A percentile compares a stretch with the other conserved stretches of the same genome.
These are phyloP conservation scores for Nesospiza acunhae DNA, from an alignment of 2,113 vertebrate species.

Conservation along the genomic window DNA sequence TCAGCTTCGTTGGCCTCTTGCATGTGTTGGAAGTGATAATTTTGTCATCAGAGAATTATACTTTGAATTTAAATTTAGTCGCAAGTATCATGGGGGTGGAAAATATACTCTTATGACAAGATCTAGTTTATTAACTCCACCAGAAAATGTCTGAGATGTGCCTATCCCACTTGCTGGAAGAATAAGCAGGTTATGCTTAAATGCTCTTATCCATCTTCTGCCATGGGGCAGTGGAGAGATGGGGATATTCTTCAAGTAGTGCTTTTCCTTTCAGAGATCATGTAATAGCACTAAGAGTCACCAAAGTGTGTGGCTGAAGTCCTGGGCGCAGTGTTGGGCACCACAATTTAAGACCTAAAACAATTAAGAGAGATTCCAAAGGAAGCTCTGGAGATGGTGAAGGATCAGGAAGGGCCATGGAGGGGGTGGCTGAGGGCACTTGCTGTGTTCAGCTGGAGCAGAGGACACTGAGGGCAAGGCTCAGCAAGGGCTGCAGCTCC, in stretches of 20 bases:
- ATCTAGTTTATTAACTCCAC: background rate
- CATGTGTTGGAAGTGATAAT: background rate
- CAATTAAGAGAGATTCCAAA: background rate
- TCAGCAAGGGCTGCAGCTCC: background rate
- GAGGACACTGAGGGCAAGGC: background rate
- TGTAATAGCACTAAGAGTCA: background rate
- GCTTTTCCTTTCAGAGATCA: background rate
- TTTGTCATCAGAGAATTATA: slow-evolving; percentile 2
- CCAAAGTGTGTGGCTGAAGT: background rate
- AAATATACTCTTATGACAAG: background rate
- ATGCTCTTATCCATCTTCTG: background rate
- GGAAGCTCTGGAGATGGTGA: background rate
- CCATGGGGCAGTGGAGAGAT: background rate
- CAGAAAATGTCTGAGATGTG: background rate
- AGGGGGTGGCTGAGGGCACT: background rate
- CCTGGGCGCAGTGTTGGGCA: background rate
- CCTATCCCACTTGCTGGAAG: background rate
- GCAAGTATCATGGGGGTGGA: background rate
- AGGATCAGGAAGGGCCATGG: background rate
- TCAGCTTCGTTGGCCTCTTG: background rate
- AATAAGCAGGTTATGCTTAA: background rate
- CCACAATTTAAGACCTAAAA: background rate
- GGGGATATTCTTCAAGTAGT: background rate
- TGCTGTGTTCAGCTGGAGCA: background rate
- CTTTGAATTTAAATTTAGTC: slow-evolving; percentile 1